Evolutionary conservation across 1,140 invertebrate species (phyloP).

Genomic region (Drosophila albomicans): DNA sequence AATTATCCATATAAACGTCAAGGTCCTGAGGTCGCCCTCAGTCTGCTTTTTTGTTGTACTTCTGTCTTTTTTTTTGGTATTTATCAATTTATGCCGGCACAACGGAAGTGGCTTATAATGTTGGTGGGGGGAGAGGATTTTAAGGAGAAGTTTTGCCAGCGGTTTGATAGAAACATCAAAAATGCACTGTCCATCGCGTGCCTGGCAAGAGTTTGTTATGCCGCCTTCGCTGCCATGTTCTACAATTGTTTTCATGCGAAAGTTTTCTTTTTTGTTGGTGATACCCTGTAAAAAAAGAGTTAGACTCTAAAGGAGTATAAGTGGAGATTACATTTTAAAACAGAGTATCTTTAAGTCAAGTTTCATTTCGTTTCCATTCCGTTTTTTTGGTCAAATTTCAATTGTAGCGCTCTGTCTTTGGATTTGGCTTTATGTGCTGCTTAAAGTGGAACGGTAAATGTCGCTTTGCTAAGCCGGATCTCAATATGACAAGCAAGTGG

Average conservation of each 20-base stretch:
- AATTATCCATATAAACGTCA: conserved; percentile 80
- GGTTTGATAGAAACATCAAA: conserved; percentile 76
- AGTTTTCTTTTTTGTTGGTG: conserved; percentile 25
- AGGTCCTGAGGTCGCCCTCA: conserved; percentile 52
- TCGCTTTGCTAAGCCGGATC: conserved; percentile 44
- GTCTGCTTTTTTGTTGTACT: conserved; percentile 26
- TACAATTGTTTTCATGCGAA: conserved; percentile 60
- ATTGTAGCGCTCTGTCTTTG: conserved; percentile 9
- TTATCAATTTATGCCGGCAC: conserved; percentile 77
- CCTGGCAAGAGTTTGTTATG: conserved; percentile 75
- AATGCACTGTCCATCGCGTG: conserved; percentile 72
- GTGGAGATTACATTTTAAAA: background rate
- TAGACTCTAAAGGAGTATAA: background rate
- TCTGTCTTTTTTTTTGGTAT: conserved; percentile 50
- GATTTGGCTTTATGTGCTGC: conserved; percentile 14
- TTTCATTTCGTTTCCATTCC: background rate
- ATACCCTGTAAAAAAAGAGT: conserved; percentile 2
- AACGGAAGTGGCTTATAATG: conserved; percentile 82
- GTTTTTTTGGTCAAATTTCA: conserved; percentile 20
- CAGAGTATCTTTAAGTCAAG: background rate
- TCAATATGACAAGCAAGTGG: conserved; percentile 45
- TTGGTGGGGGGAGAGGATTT: conserved; percentile 21
- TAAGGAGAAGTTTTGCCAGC: conserved; percentile 23
- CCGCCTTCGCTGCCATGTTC: conserved; percentile 60
- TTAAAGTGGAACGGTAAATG: conserved; percentile 35